Evolutionary conservation across 2,888 invertebrate genomes (phyloP), one percentile per base, ranked within the genome.

Genomic region (Bellardia bayeri): DNA sequence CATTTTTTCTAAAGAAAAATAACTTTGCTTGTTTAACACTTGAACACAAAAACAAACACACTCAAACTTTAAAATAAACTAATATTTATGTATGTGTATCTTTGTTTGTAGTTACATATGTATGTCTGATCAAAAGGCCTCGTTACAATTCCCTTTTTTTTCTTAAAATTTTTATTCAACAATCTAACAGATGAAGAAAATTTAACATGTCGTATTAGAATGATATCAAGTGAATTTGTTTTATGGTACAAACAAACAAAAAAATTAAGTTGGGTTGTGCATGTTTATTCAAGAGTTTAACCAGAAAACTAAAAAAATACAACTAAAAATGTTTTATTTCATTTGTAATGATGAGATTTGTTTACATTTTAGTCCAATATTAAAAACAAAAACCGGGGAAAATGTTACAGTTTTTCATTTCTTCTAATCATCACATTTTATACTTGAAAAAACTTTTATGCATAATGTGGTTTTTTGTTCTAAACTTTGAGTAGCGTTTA

Each of bases 281-380:
- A 6, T 75, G 82, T 68, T 61, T 75, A 68, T 42, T 61, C 40
- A 51, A 69, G 68, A 75, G 61, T 82, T 68, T 16, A 61, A 9
- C 23, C 33, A 54, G 45, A 66, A 51, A 54, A 61, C 37, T 58
- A 30, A 58, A 30, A 64, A 58, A 30, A 64, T 8, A 3, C 4
- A 64, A 64, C 66, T 6, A 37, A 68, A 68, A 68, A 30, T 68
- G 13, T 79, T 74, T 37, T 16, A 61, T 37, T 74, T 82, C n/a
- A 42, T 49, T 82, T 45, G 42, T 33, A 30, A 58, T 37, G 54
- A 40, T 61, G 54, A 76, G 42, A 54, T 63, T 71, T 83, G 69
- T 76, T 83, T 82, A 82, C 51, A 61, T 82, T 61, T 75, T 42
- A 76, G 76, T 42, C 69, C 54, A 63, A 69, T 61, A 68, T 11